phyloP scores from a whole-genome alignment of 2,797 vertebrate genomes.

The Brotula barbata region DNA sequence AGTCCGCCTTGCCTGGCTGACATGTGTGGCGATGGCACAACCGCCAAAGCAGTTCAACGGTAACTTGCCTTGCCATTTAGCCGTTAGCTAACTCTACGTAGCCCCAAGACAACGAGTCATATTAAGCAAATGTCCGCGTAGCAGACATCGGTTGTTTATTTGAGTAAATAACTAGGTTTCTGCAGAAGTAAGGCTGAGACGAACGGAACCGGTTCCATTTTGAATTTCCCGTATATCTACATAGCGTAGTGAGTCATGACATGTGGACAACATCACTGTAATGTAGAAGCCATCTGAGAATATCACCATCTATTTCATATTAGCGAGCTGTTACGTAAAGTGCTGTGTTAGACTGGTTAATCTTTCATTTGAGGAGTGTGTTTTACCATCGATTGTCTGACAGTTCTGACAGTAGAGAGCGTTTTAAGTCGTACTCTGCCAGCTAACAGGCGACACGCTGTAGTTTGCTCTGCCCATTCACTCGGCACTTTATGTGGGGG shows the following conservation, averaged over 20 bases:
- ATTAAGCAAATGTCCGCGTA: too few relatives aligned
- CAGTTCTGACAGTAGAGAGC: not conserved
- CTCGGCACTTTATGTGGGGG: slow-evolving; percentile 25
- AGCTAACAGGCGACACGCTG: slow-evolving; percentile 18
- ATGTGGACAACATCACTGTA: slow-evolving; percentile 48
- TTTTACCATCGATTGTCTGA: not conserved
- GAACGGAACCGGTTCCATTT: not conserved
- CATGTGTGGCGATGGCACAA: slow-evolving; percentile 59
- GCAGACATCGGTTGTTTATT: not conserved
- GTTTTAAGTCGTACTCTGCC: slow-evolving; percentile 3
- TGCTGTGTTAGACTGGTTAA: not conserved
- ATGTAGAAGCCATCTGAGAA: not conserved
- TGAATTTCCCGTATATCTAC: slow-evolving; percentile 1
- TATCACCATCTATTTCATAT: not conserved
- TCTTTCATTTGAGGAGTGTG: not conserved
- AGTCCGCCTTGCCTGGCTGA: slow-evolving; percentile 41
- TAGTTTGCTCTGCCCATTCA: slow-evolving; percentile 43
- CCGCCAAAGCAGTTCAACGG: slow-evolving; percentile 34
- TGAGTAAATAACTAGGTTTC: too few relatives aligned
- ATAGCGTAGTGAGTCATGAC: slow-evolving; percentile 38
- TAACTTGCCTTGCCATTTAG: slow-evolving; percentile 46
- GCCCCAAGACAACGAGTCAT: not conserved
- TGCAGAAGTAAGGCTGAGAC: not conserved
- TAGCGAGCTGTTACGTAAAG: not conserved
- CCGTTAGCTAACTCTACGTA: slow-evolving; percentile 28